Evolutionary conservation across 2,113 vertebrate species (phyloP), one percentile per base, ranked within the genome.

Genomic region (Copsychus sechellarum): DNA sequence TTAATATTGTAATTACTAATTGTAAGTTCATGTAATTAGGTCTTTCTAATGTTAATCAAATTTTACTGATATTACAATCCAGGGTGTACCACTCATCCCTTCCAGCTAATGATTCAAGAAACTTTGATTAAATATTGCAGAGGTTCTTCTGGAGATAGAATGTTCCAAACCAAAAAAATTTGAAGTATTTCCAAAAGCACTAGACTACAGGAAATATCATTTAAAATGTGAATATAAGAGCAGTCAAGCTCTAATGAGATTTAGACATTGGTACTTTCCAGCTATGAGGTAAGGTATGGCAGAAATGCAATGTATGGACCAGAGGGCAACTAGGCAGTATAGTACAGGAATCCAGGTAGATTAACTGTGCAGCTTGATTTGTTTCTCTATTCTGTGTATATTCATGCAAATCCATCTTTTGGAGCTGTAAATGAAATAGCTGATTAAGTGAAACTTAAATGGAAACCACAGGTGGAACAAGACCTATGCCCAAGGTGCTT

Each of bases 1-100:
- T 78, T 82, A 64, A 66, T 79, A 47, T 76, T 29, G 12, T 54
- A 65, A 95, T 72, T 90, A 91, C 61, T 45, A 71, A 93, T 80
- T n/a, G 1, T 78, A 33, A 89, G 20, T 45, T 91, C 51, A 81
- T 47, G 10, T 58, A 91, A 80, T 83, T 83, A 88, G 17, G 22
- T 78, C 50, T 90, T 53, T 56, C 34, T 62, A 45, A 22, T 9
- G 16, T 70, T 48, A 26, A 78, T 57, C 50, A 95, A 40, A 34
- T 85, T 83, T 95, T 76, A 83, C 34, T 81, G 11, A 33, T 81
- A 91, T 40, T 84, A 56, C 47, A 85, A 47, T 90, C 28, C 43
- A 58, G 82, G 22, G 12, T 28, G 42, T 48, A 86, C 50, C 60
- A 47, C 7, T 64, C 14, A 33, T 21, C 10, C 19, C 69, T 93